A percentile compares a stretch with the other conserved stretches of the same genome.
These are phyloP conservation scores for Prolemur simus DNA, from an alignment of 2,113 vertebrate species.

Conservation along the genomic window DNA sequence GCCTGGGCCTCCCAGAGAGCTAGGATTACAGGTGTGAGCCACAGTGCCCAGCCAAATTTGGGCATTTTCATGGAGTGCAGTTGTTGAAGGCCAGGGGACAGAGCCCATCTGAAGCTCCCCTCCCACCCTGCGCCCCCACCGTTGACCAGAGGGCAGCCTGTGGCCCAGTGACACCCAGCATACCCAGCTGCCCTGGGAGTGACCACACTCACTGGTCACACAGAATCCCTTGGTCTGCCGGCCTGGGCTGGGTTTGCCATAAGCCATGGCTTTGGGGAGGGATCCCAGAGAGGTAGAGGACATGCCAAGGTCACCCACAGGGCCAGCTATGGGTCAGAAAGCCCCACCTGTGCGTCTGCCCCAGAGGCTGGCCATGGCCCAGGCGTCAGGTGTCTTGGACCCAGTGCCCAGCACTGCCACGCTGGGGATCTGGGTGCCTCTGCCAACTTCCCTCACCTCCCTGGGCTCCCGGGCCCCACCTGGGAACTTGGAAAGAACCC, in stretches of 20 bases:
- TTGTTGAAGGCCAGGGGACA: neutral
- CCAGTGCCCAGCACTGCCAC: neutral
- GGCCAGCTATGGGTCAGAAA: neutral
- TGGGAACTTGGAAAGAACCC: slow-evolving; percentile 53
- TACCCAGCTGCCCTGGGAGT: neutral
- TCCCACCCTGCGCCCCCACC: neutral
- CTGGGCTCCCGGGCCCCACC: slow-evolving; percentile 41
- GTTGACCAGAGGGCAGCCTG: neutral
- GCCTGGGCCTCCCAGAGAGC: too few relatives aligned
- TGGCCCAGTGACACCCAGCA: neutral
- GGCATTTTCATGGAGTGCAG: slow-evolving; percentile 25
- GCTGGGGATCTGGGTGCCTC: neutral
- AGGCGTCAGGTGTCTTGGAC: slow-evolving; percentile 43
- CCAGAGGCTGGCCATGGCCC: neutral
- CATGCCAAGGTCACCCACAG: slow-evolving; percentile 51
- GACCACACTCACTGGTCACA: neutral
- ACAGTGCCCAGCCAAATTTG: slow-evolving; percentile 36
- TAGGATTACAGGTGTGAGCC: too few relatives aligned
- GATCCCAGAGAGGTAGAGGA: neutral
- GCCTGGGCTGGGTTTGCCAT: neutral
- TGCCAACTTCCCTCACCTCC: slow-evolving; percentile 54
- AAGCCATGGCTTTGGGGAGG: neutral
- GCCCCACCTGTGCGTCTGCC: neutral
- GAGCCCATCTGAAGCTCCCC: neutral
- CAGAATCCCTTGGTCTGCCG: neutral